Conservation (phyloP, 2,113 vertebrate genomes). For the Salvelinus fontinalis region DNA sequence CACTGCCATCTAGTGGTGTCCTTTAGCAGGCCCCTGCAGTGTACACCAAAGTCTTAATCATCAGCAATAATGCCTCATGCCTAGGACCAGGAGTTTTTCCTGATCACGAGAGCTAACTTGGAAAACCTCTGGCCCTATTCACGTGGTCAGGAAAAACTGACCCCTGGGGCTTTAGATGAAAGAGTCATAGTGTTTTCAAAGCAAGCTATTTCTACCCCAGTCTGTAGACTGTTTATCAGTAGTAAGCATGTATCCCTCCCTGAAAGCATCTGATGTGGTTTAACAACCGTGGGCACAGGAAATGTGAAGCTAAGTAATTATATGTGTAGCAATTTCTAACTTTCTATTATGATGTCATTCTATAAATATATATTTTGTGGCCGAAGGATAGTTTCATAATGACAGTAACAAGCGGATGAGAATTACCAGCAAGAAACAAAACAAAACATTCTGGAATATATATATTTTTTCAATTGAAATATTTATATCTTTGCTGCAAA, state of each 20-base stretch:
- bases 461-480: background rate
- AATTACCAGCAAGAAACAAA: background rate
- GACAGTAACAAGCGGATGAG: background rate
- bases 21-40: conserved; percentile 36
- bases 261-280: conserved; percentile 71
- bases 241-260: conserved; percentile 60
- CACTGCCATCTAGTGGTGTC: conserved; percentile 76
- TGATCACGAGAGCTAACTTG: no score
- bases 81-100: no score
- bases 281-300: conserved; percentile 56
- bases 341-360: background rate
- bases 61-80: no score
- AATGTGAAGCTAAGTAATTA: conserved; percentile 64
- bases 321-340: conserved; percentile 42
- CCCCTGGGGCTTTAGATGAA: background rate
- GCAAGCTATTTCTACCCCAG: conserved; percentile 62
- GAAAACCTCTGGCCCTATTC: no score
- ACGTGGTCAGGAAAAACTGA: conserved; percentile 19
- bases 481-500: background rate
- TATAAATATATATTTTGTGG: background rate
- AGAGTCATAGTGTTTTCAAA: background rate
- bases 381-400: background rate
- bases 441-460: background rate
- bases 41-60: conserved; percentile 1
- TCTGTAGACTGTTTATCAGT: conserved; percentile 73